Base-by-base conservation (phyloP, 2,888 invertebrate genomes). In the Yponomeuta plumbellus region DNA sequence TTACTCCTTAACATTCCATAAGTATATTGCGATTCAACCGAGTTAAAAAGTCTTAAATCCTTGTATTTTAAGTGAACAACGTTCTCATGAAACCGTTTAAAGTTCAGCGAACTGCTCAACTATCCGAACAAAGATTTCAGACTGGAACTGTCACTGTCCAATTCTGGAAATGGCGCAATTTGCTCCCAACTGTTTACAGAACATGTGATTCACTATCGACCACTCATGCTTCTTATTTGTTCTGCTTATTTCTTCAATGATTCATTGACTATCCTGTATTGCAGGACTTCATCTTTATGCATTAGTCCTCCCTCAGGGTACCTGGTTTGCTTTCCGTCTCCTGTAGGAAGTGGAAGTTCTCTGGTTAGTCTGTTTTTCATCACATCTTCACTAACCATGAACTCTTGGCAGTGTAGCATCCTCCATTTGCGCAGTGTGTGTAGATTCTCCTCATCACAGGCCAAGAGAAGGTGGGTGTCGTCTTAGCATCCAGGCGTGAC, bases 141-240 rank as follows among this genome's bases (percentile, higher is more conserved):
- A 13, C 79, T 80, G 79, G 75, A 80, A 78, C 75, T 76, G 77
- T 76, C 77, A 72, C 76, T 75, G 79, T 80, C 81, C 84, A 81
- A 84, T 84, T 83, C 82, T 84, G 81, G 80, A 83, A 81, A 76
- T 75, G 74, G 75, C 77, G 77, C 77, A 77, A 78, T 77, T 78
- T 74, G 73, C 76, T 75, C 73, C 73, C 73, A 75, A 80, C 81
- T 81, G 83, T 75, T 62, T 20, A 26, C 13, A 34, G 11, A 11
- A 44, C 17, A 52, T 52, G 44, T 52, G 44, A 52, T 52, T 52
- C 44, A 52, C 44, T 13, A 52, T 52, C 44, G 44, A 17, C 13
- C 44, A 52, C 44, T 52, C 44, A 52, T 52, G 17, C 44, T 52
- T 52, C 44, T 52, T 52, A 52, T 17, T 52, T 52, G 17, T 52